Conservation (phyloP, 2,113 vertebrate genomes). For the Salvelinus alpinus region DNA sequence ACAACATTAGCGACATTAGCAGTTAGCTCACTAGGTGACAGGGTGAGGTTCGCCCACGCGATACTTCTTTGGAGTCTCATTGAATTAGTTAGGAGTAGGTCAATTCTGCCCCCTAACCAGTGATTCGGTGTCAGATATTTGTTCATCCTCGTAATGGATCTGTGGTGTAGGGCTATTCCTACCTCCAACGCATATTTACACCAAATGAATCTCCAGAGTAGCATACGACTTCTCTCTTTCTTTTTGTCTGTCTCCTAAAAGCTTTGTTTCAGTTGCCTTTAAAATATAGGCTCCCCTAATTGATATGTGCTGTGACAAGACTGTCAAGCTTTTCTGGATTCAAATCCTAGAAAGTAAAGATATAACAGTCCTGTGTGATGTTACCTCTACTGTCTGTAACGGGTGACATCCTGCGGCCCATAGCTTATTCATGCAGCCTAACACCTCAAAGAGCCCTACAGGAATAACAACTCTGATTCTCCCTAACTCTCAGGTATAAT, state of each 20-base stretch:
- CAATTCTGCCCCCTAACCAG: too few species aligned
- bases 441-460: conserved; percentile 54
- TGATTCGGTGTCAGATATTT: too few species aligned
- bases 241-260: conserved; percentile 6
- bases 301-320: conserved; percentile 29
- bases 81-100: too few species aligned
- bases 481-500: conserved; percentile 57
- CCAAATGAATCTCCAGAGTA: too few species aligned
- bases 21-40: neutral
- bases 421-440: conserved; percentile 66
- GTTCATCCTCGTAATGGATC: too few species aligned
- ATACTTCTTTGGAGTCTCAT: neutral
- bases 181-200: too few species aligned
- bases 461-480: conserved; percentile 54
- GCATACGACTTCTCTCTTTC: neutral
- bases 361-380: conserved; percentile 33
- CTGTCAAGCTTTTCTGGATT: conserved; percentile 13
- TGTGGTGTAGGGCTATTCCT: too few species aligned
- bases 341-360: conserved; percentile 36
- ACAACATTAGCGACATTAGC: too few species aligned
- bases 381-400: conserved; percentile 39
- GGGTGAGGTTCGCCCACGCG: neutral
- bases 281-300: conserved; percentile 29
- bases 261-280: conserved; percentile 24
- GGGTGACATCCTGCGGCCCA: conserved; percentile 54